Evolutionary conservation across 30 jellyfish, hydroid and myxozoan species (phyloP), one percentile per base, ranked within the genome.

Genomic region (Chrysaora quinquecirrha): DNA sequence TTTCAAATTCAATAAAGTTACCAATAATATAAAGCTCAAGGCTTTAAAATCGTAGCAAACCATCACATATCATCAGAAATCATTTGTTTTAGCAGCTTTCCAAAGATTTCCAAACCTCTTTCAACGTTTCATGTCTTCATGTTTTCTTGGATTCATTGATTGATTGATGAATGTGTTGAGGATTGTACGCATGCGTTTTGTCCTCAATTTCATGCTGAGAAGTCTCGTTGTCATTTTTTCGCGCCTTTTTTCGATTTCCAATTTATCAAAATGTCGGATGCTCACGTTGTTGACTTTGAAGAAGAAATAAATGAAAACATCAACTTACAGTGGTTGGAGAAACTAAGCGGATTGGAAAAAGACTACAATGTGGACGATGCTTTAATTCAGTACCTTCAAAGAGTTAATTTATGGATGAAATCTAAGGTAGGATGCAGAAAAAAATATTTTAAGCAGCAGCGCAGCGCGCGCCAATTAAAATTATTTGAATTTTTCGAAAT

Each of bases 351-450:
- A 47, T 2, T 14, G 32, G 27, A 33, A n/a, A 38, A 38, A 21
- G 22, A 1, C 14, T 0, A 1, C 29, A 43, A 16, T 16, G 58
- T 18, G 27, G 19, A 6, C 1, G 46, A 38, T 0, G 70, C 7
- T 0, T 30, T 75, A 58, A 32, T 21, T 24, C 12, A 22, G 18
- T 75, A 75, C 31, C 24, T 75, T 54, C 6, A 12, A 21, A 58
- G 21, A 29, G 67, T 75, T 20, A 30, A 58, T 34, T 27, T 24
- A 22, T 75, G 87, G 87, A 75, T 75, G 87, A 33, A 75, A 49
- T 48, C 24, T 3, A 48, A 31, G 52, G 70, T 30, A 30, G n/a
- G n/a, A n/a, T n/a, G 31, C 31, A 71, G 46, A 12, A 48, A 3
- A 71, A 38, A 38, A 30, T 24, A 2, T 10, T 11, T 23, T 71